Conservation (phyloP, 2,888 invertebrate species). For the Ametastegia equiseti region DNA sequence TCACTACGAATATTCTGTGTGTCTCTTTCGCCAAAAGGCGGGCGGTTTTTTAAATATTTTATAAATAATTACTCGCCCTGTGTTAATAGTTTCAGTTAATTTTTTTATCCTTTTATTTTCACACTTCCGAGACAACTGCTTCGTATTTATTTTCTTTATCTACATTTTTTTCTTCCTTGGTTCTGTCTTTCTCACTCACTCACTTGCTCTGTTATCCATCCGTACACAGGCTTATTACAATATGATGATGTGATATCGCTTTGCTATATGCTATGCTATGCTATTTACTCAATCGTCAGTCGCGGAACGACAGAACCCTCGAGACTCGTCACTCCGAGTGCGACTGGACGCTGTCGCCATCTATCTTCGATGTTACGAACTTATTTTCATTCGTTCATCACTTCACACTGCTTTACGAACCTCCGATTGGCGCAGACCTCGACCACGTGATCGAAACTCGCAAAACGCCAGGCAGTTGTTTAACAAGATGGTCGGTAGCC, state of each 20-base stretch:
- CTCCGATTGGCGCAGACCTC: neutral
- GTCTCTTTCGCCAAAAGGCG: too few relatives aligned
- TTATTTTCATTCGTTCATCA: neutral
- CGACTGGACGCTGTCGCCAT: neutral
- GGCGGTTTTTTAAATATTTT: too few relatives aligned
- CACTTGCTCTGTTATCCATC: neutral
- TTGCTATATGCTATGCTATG: neutral
- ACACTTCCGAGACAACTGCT: neutral
- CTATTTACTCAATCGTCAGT: constrained; percentile 1
- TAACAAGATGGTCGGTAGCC: neutral
- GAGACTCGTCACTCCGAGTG: neutral
- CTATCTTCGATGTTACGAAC: neutral
- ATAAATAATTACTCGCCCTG: too few relatives aligned
- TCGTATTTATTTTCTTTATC: neutral
- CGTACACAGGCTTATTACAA: neutral
- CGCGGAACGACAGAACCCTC: neutral
- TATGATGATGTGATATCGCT: neutral
- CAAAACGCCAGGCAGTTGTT: neutral
- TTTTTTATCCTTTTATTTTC: neutral
- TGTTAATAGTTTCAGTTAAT: too few relatives aligned
- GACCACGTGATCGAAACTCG: neutral
- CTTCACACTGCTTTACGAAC: neutral
- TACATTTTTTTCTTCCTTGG: neutral
- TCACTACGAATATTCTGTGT: too few relatives aligned
- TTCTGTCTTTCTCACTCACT: neutral